Evolutionary conservation across 2,888 invertebrate genomes (phyloP).

Genomic region (Ectemnius cavifrons): DNA sequence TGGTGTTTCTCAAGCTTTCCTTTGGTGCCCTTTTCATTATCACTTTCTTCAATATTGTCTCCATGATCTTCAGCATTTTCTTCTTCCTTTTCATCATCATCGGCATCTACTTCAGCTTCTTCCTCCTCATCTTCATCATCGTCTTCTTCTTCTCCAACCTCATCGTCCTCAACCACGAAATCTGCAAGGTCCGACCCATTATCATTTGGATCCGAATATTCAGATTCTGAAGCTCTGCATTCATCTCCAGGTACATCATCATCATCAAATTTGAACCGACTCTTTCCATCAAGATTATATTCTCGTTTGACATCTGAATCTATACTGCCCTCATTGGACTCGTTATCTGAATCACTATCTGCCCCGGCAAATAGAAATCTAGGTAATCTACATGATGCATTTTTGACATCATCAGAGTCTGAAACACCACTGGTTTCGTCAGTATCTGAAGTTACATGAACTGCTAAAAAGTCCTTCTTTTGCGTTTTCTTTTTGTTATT

Average conservation of each 20-base stretch:
- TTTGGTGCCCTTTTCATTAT: conserved; percentile 7
- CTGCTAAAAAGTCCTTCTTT: conserved; percentile 38
- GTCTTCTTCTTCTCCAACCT: conserved; percentile 41
- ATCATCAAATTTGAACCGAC: conserved; percentile 59
- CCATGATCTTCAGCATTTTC: conserved; percentile 16
- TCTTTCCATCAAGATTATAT: conserved; percentile 66
- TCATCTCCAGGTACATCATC: conserved; percentile 69
- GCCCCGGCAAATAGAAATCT: conserved; percentile 37
- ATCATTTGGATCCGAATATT: conserved; percentile 66
- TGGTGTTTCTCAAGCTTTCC: not conserved
- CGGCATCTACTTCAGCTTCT: conserved; percentile 19
- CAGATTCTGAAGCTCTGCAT: conserved; percentile 69
- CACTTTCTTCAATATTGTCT: conserved; percentile 13
- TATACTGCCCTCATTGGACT: conserved; percentile 42
- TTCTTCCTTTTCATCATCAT: conserved; percentile 20
- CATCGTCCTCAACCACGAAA: conserved; percentile 68
- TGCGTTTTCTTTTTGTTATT: not conserved
- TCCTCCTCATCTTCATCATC: conserved; percentile 40
- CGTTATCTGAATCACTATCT: conserved; percentile 15
- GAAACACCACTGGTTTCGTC: conserved; percentile 12
- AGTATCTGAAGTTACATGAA: conserved; percentile 43
- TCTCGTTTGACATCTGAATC: conserved; percentile 67
- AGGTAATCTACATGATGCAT: conserved; percentile 30
- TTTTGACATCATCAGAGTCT: conserved; percentile 24
- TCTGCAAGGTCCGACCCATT: conserved; percentile 67